Base-by-base conservation (phyloP, 1,140 invertebrate genomes). In the Drosophila equinoxialis region DNA sequence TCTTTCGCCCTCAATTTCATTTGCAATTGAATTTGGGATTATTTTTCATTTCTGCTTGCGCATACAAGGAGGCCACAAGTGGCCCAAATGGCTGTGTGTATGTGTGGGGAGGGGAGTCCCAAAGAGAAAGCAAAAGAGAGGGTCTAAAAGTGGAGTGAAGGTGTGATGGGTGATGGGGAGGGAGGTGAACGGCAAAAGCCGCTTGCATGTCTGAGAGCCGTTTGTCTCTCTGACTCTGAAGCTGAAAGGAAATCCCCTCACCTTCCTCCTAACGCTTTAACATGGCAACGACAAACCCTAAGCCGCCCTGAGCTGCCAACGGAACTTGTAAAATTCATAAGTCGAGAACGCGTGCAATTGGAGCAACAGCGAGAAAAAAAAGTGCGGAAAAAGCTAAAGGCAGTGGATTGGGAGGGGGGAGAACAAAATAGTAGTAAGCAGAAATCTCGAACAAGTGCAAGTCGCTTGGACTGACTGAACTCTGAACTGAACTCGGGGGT, bases 21-120 rank as follows among this genome's bases (percentile, higher is more conserved):
- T 87, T 84, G 84, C 84, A 87, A 87, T 87, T 87, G 84, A 87
- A 87, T 87, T 87, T 89, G 84, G 84, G 77, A 87, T 87, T 87
- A 87, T 89, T 87, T 89, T 87, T 87, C 80, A 87, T 87, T 87
- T 89, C 80, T 79, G 76, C 74, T 78, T 84, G 76, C 77, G 74
- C 74, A 80, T 81, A 11, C 41, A 58, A 64, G 77, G 71, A 83
- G 83, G 83, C 77, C 83, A 86, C 83, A 86, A 86, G 83, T 87
- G 79, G 79, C 84, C 58, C 67, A 68, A 85, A 85, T 87, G 66
- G 82, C 68, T 65, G 59, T 65, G 48, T 30, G 6, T 30, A 30
- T 30, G 30, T 30, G 26, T 30, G 59, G 62, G 48, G 6, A 8
- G 35, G 35, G 8, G 8, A 1, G 37, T 10, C 10, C 37, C 10